A percentile compares a stretch with the other conserved stretches of the same genome.
These are phyloP conservation scores for Stenchaetothrips biformis DNA, from an alignment of 2,888 invertebrate species.

Conservation along the genomic window DNA sequence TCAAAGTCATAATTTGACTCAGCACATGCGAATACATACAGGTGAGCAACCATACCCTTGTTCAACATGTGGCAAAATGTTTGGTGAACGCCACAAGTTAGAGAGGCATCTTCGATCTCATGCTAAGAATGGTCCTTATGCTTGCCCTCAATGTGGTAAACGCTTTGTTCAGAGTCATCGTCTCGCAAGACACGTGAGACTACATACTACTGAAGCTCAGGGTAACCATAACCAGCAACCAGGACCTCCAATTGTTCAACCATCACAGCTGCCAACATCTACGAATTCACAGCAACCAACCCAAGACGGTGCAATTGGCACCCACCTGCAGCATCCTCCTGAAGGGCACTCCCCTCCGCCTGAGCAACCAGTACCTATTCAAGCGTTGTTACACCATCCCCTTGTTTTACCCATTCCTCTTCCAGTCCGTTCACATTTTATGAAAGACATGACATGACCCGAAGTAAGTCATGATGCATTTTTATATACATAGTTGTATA, in stretches of 20 bases:
- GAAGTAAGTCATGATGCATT: neutral
- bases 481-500: constrained; percentile 2
- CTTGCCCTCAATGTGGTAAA: constrained; percentile 24
- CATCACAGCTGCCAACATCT: neutral
- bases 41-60: constrained; percentile 24
- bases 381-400: constrained; percentile 14
- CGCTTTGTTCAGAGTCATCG: constrained; percentile 24
- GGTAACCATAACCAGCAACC: constrained; percentile 2
- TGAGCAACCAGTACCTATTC: neutral
- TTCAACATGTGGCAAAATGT: constrained; percentile 19
- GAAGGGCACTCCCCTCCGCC: constrained; percentile 13
- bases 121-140: constrained; percentile 24
- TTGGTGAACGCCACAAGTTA: constrained; percentile 24
- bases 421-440: constrained; percentile 18
- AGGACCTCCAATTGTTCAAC: constrained; percentile 8
- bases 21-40: constrained; percentile 21
- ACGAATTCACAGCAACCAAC: constrained; percentile 8
- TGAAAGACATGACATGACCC: constrained; percentile 16
- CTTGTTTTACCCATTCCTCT: constrained; percentile 5
- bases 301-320: neutral
- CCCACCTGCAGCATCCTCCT: neutral
- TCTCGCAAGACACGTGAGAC: constrained; percentile 24
- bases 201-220: constrained; percentile 18
- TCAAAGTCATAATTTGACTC: constrained; percentile 25
- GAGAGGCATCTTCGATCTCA: constrained; percentile 20